Evolutionary conservation across 2,888 invertebrate genomes (phyloP).

Genomic region (Caenorhabditis sinica): DNA sequence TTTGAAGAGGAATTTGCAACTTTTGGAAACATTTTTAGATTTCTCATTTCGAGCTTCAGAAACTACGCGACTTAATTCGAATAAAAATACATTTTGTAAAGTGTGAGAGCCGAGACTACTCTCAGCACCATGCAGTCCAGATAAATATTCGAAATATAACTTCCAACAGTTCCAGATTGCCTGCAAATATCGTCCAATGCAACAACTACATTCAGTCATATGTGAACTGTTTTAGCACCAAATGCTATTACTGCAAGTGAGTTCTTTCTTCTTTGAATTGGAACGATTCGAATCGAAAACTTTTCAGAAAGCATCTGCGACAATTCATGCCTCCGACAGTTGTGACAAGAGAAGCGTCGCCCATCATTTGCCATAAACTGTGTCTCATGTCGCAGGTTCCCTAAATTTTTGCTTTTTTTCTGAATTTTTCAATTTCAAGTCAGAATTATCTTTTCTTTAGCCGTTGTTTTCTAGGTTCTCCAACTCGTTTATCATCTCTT

Average conservation of each 20-base stretch:
- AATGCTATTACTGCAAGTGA: conserved; percentile 61
- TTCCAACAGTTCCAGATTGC: conserved; percentile 28
- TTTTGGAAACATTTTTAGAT: too few relatives aligned
- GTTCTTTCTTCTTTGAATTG: background rate
- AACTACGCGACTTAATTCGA: too few relatives aligned
- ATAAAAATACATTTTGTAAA: too few relatives aligned
- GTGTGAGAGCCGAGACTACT: too few relatives aligned
- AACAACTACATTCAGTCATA: conserved; percentile 62
- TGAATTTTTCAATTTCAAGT: background rate
- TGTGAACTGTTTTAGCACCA: conserved; percentile 46
- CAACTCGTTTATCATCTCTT: conserved; percentile 7
- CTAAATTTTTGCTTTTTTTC: background rate
- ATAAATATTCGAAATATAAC: too few relatives aligned
- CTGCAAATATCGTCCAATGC: conserved; percentile 24
- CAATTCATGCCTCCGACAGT: conserved; percentile 54
- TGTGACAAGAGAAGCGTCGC: conserved; percentile 37
- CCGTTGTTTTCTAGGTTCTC: background rate
- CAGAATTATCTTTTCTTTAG: background rate
- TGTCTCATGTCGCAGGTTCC: conserved; percentile 32
- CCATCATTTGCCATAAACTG: conserved; percentile 42
- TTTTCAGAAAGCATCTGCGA: conserved; percentile 54
- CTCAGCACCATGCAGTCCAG: too few relatives aligned
- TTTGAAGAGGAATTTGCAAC: too few relatives aligned
- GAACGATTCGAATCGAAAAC: background rate
- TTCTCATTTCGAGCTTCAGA: too few relatives aligned